A percentile compares a stretch with the other conserved stretches of the same genome.
Conservation (phyloP, 2,888 invertebrate genomes). For the Camptogramma bilineatum region DNA sequence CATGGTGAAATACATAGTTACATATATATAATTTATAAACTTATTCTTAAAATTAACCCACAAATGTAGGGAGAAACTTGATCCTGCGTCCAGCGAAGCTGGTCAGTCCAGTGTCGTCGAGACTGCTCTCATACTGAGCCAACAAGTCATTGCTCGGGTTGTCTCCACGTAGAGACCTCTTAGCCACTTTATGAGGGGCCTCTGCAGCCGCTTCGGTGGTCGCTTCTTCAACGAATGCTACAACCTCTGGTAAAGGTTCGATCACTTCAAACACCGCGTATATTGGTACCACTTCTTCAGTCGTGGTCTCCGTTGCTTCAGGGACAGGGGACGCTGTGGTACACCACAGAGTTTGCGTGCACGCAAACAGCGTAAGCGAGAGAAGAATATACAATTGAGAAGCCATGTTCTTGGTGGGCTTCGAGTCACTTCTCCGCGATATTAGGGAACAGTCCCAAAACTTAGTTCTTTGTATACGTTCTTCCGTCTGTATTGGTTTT, state of each 20-base stretch:
- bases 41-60: constrained; percentile 56
- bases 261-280: constrained; percentile 65
- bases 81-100: constrained; percentile 73
- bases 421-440: constrained; percentile 65
- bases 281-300: constrained; percentile 48
- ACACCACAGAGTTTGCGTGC: constrained; percentile 13
- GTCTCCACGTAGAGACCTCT: constrained; percentile 70
- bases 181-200: constrained; percentile 63
- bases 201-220: constrained; percentile 52
- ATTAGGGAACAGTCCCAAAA: constrained; percentile 53
- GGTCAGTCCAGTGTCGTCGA: constrained; percentile 62
- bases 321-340: constrained; percentile 61
- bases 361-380: constrained; percentile 60
- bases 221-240: constrained; percentile 53
- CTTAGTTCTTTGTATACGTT: constrained; percentile 50
- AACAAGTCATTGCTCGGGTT: constrained; percentile 70
- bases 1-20: constrained; percentile 15
- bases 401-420: constrained; percentile 67
- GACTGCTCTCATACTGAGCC: constrained; percentile 65
- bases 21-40: constrained; percentile 17
- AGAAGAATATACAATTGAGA: constrained; percentile 62
- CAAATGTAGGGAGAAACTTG: constrained; percentile 76
- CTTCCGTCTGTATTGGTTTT: constrained; percentile 50
- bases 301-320: constrained; percentile 50
- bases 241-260: constrained; percentile 62